Evolutionary conservation across 2,888 invertebrate species (phyloP).

Genomic region (Metacarcinus magister): DNA sequence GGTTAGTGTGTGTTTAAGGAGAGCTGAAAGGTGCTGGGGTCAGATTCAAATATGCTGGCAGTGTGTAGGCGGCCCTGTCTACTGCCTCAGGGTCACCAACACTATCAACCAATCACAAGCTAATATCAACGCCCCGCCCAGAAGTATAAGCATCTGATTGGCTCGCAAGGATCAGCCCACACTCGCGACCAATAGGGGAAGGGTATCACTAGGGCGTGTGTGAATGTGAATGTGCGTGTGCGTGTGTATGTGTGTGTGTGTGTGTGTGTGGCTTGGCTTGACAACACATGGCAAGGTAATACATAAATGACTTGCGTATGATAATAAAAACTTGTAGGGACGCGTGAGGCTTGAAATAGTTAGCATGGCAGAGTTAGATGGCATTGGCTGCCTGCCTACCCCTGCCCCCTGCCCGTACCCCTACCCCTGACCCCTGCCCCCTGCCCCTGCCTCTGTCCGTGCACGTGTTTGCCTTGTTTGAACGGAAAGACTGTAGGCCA

Average conservation of each 20-base stretch:
- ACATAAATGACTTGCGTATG: background rate
- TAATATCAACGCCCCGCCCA: background rate
- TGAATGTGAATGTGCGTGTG: background rate
- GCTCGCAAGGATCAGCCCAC: background rate
- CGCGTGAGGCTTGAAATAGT: background rate
- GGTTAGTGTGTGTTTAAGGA: background rate
- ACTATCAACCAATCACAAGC: background rate
- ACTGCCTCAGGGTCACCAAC: background rate
- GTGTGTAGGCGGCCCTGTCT: constrained; percentile 1
- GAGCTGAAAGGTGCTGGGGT: background rate
- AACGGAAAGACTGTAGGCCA: too few species aligned
- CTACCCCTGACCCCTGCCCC: too few species aligned
- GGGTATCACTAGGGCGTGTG: background rate
- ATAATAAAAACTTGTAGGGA: background rate
- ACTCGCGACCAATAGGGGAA: background rate
- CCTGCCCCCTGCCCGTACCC: background rate
- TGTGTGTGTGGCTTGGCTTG: background rate
- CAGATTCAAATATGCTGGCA: background rate
- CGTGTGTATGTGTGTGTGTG: background rate
- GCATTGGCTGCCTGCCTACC: background rate
- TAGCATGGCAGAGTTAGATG: background rate
- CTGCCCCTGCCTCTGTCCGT: background rate
- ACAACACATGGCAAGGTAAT: background rate
- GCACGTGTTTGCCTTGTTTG: background rate
- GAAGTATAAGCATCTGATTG: background rate